Evolutionary conservation across 2,797 vertebrate genomes (phyloP).

Genomic region (Tympanoctomys barrerae): DNA sequence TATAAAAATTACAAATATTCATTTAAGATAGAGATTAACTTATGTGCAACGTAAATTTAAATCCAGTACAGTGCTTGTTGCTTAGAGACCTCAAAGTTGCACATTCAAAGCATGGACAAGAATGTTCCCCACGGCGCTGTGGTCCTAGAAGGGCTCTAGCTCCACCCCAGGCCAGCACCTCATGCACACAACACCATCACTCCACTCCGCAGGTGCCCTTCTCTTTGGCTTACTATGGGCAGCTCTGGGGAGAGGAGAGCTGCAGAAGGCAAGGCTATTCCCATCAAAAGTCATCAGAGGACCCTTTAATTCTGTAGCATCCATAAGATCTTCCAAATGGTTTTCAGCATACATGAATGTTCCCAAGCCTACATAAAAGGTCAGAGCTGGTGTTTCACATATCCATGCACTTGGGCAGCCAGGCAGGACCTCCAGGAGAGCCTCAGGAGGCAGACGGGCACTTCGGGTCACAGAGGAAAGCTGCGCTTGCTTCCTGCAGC

Average conservation of each 20-base stretch:
- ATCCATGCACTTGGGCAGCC: background rate
- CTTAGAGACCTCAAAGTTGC: background rate
- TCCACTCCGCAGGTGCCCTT: background rate
- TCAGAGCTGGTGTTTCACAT: background rate
- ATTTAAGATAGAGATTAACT: background rate
- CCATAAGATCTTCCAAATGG: background rate
- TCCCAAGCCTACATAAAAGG: background rate
- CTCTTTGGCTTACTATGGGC: background rate
- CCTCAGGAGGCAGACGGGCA: background rate
- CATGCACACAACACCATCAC: too few relatives aligned
- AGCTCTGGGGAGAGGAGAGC: background rate
- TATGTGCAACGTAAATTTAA: background rate
- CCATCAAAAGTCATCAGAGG: background rate
- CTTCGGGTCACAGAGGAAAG: background rate
- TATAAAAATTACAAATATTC: background rate
- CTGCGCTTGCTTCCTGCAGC: fast-evolving
- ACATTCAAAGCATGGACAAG: background rate
- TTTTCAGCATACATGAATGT: background rate
- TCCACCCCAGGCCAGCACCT: background rate
- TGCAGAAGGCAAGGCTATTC: background rate
- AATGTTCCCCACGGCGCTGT: background rate
- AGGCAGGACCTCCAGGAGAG: background rate
- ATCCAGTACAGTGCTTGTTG: background rate
- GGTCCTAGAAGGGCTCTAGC: background rate
- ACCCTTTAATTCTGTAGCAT: background rate